phyloP scores from a whole-genome alignment of 2,113 vertebrate genomes.

The Formicarius rufipectus region DNA sequence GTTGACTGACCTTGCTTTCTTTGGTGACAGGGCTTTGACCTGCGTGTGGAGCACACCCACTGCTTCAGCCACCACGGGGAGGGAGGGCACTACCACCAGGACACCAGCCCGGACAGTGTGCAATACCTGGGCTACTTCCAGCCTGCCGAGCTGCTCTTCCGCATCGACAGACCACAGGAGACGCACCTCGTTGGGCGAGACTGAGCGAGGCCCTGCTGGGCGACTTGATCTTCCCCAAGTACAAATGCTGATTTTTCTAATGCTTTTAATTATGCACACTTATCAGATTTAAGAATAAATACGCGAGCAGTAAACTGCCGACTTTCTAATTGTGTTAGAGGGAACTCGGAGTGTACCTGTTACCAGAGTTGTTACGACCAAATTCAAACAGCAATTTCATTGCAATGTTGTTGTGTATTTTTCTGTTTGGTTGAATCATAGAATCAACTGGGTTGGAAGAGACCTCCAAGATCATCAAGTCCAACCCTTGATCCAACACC shows the following conservation, averaged over 20 bases:
- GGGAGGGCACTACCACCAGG: constrained; percentile 94
- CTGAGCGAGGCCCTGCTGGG: too few relatives aligned
- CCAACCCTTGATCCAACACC: too few relatives aligned
- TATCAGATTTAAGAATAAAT: neutral
- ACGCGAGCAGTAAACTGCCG: neutral
- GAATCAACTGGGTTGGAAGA: too few relatives aligned
- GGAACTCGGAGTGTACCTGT: fast-evolving
- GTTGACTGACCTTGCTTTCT: neutral
- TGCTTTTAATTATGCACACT: neutral
- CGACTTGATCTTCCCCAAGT: too few relatives aligned
- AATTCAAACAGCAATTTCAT: neutral
- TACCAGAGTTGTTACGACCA: fast-evolving
- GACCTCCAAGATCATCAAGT: too few relatives aligned
- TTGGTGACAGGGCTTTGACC: constrained; percentile 85
- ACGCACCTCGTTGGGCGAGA: constrained; percentile 84
- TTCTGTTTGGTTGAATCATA: neutral
- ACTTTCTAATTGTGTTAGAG: neutral
- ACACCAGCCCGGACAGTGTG: constrained; percentile 89
- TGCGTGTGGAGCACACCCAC: constrained; percentile 93
- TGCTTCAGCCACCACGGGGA: constrained; percentile 93
- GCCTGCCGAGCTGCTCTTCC: constrained; percentile 89
- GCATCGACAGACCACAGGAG: constrained; percentile 86
- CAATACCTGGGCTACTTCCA: constrained; percentile 90
- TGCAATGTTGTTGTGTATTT: neutral
- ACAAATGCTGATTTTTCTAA: neutral